Conservation (phyloP, 2,888 invertebrate genomes). For the Mesopsocus fuscifrons region DNA sequence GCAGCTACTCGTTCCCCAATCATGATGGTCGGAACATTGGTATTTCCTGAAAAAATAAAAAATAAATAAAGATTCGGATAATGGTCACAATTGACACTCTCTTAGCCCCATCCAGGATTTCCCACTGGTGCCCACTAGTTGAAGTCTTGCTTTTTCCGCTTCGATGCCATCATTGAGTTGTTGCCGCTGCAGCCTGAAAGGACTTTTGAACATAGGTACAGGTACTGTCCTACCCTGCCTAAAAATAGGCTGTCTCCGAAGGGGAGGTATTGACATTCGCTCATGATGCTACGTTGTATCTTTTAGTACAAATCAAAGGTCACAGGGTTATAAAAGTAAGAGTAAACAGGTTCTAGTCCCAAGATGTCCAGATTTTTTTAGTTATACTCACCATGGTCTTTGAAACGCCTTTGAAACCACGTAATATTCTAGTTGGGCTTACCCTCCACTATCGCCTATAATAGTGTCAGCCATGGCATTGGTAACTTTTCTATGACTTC, state of each 20-base stretch:
- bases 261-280: neutral
- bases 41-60: neutral
- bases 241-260: neutral
- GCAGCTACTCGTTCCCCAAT: neutral
- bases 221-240: constrained; percentile 37
- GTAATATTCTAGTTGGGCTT: too few species aligned
- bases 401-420: too few species aligned
- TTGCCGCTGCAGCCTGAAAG: constrained; percentile 28
- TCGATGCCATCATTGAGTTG: constrained; percentile 27
- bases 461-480: too few species aligned
- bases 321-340: too few species aligned
- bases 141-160: constrained; percentile 23
- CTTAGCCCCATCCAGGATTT: constrained; percentile 19
- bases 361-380: too few species aligned
- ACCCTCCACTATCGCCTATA: too few species aligned
- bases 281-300: neutral
- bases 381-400: too few species aligned
- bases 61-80: too few species aligned
- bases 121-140: constrained; percentile 24
- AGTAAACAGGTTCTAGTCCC: too few species aligned
- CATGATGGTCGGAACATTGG: neutral
- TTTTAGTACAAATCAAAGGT: too few species aligned
- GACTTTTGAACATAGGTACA: constrained; percentile 60
- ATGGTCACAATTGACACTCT: too few species aligned
- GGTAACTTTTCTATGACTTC: too few species aligned